Percentiles rank a stretch among this genome's conserved stretches.
phyloP scores from a whole-genome alignment of 2,113 vertebrate genomes.

The Centrocercus urophasianus region DNA sequence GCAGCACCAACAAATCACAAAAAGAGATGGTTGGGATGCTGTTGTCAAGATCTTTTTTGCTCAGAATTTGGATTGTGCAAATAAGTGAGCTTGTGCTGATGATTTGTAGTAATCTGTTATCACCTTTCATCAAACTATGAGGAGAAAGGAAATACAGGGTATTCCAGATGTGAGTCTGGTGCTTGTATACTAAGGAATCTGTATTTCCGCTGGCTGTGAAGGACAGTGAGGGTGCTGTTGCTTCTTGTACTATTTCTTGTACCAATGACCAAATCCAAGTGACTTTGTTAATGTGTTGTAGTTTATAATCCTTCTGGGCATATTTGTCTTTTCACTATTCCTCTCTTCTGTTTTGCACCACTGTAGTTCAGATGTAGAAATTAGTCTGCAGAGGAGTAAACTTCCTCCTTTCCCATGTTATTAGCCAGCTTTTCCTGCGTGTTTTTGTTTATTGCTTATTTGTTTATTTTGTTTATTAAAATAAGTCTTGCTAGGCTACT shows the following conservation, averaged over 20 bases:
- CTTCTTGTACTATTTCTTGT: slow-evolving; percentile 9
- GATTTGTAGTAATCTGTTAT: slow-evolving; percentile 71
- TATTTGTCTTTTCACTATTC: background rate
- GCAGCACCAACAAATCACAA: slow-evolving; percentile 47
- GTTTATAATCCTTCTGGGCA: background rate
- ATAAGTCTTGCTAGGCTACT: background rate
- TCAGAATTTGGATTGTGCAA: slow-evolving; percentile 62
- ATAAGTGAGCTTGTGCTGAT: slow-evolving; percentile 65
- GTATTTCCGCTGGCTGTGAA: slow-evolving; percentile 78
- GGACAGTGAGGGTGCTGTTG: slow-evolving; percentile 59
- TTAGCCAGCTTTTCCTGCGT: background rate
- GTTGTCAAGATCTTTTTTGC: slow-evolving; percentile 59
- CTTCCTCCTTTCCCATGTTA: background rate
- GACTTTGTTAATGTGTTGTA: slow-evolving; percentile 38
- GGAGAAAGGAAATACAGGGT: slow-evolving; percentile 76
- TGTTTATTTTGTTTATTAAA: background rate
- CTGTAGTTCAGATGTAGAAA: background rate
- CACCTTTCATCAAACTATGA: slow-evolving; percentile 70
- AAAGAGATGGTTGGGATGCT: slow-evolving; percentile 47
- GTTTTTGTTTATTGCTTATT: background rate
- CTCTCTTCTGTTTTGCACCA: background rate
- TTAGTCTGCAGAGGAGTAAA: background rate
- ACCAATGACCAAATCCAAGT: slow-evolving; percentile 15
- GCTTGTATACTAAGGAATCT: slow-evolving; percentile 66
- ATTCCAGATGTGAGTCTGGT: slow-evolving; percentile 72